A percentile compares a stretch with the other conserved stretches of the same genome.
Evolutionary conservation across 2,888 invertebrate species (phyloP).

Genomic region (Drosophila gaucha): DNA sequence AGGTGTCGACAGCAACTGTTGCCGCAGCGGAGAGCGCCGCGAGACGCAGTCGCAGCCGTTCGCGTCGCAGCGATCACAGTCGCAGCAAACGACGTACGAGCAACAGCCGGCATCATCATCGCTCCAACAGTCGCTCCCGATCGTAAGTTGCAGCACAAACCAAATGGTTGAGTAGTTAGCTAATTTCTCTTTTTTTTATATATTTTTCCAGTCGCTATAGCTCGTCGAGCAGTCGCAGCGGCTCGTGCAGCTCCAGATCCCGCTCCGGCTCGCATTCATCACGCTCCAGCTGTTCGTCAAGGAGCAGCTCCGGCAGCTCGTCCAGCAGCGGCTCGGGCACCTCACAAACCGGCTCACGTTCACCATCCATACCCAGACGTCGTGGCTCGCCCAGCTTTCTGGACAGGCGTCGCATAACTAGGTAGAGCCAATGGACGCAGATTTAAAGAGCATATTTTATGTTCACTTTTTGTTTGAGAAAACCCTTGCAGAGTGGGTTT

Average conservation of each 20-base stretch:
- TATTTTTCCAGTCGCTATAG: slow-evolving; percentile 73
- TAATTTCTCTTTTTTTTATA: neutral
- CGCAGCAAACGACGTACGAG: slow-evolving; percentile 65
- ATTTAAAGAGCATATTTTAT: too few species aligned
- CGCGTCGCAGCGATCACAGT: slow-evolving; percentile 74
- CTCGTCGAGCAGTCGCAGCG: slow-evolving; percentile 82
- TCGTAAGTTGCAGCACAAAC: slow-evolving; percentile 71
- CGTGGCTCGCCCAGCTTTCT: slow-evolving; percentile 97
- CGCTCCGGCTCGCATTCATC: slow-evolving; percentile 83
- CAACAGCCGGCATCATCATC: slow-evolving; percentile 82
- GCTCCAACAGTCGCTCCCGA: slow-evolving; percentile 85
- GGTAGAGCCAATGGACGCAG: slow-evolving; percentile 86
- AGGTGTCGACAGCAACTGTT: slow-evolving; percentile 83
- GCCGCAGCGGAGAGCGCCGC: slow-evolving; percentile 83
- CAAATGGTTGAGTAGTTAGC: neutral
- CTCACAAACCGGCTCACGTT: slow-evolving; percentile 87
- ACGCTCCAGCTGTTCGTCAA: slow-evolving; percentile 82
- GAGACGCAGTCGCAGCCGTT: slow-evolving; percentile 82
- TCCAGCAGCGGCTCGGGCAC: slow-evolving; percentile 80
- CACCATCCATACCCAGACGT: slow-evolving; percentile 96
- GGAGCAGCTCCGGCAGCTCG: slow-evolving; percentile 82
- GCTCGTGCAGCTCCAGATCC: slow-evolving; percentile 81
- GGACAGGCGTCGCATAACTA: slow-evolving; percentile 96
- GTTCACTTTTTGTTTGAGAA: neutral
- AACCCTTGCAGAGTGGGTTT: slow-evolving; percentile 14